phyloP scores from a whole-genome alignment of 2,113 vertebrate species.

The Thalassoma bifasciatum region DNA sequence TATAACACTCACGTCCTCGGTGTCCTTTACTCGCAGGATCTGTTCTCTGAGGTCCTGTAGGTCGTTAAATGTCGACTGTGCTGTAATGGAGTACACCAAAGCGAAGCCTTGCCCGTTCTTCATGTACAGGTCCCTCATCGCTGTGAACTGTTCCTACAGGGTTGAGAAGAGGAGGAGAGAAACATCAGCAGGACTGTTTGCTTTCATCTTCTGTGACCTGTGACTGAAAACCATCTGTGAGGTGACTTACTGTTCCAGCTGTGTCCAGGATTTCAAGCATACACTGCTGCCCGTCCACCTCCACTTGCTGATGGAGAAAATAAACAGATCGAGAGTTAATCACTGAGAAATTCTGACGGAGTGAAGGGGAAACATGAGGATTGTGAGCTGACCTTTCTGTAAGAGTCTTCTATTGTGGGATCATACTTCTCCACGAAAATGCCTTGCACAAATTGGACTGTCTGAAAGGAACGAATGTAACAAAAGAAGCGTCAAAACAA shows the following conservation, averaged over 20 bases:
- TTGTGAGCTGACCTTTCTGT: constrained; percentile 91
- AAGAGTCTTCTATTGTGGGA: constrained; percentile 99
- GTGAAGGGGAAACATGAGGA: background rate
- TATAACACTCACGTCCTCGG: constrained; percentile 92
- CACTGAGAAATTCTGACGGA: background rate
- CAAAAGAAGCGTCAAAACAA: background rate
- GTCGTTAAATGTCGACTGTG: constrained; percentile 99
- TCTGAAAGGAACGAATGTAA: constrained; percentile 80
- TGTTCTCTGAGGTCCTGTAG: constrained; percentile 98
- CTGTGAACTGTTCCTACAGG: constrained; percentile 96
- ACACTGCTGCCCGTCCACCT: constrained; percentile 98
- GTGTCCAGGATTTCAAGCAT: constrained; percentile 99
- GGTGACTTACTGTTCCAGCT: constrained; percentile 93
- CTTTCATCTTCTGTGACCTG: background rate
- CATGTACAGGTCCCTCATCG: constrained; percentile 99
- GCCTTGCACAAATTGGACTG: constrained; percentile 99
- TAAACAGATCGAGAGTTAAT: background rate
- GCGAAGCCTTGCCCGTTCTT: constrained; percentile 99
- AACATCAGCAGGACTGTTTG: constrained; percentile 13
- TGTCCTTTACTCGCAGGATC: constrained; percentile 98
- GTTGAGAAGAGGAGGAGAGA: background rate
- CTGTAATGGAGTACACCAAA: constrained; percentile 99
- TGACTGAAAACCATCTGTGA: background rate
- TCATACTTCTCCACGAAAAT: constrained; percentile 99
- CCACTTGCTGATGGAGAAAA: constrained; percentile 90